Base-by-base conservation (phyloP, 2,797 vertebrate species). In the Sebastolobus alascanus region DNA sequence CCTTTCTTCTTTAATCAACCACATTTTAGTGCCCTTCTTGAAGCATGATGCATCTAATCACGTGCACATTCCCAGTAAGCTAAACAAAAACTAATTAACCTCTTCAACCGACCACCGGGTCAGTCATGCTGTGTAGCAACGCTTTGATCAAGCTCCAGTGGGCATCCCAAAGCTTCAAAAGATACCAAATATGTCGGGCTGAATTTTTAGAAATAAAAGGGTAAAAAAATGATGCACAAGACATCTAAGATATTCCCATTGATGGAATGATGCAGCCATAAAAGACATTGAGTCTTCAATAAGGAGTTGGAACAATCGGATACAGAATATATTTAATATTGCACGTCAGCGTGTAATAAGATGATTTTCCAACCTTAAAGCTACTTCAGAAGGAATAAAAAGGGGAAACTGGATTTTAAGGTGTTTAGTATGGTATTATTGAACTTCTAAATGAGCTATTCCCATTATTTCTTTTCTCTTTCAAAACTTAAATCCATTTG, bases 11-110 rank as follows among this genome's bases (percentile, higher is more conserved):
- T 38, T 16, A 58, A n/a, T 37, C 38, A 65, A 37, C 14, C 40
- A 22, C 46, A 63, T 68, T 56, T 60, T 12, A 27, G 63, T 27
- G 63, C 33, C 33, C 11, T 54, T 65, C 25, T 58, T 33, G 11
- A 77, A 77, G 29, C 40, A n/a, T 11, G 4, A 73, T 29, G 38
- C 55, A 43, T 66, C 22, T 13, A 14, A 63, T 58, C 58, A 40
- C 6, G 33, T 18, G 50, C 40, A 54, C 69, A 63, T 74, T 78
- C 37, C n/a, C 22, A 33, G 50, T 13, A 46, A 75, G 12, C 50
- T 20, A 65, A 68, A 71, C 33, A 72, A 60, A 59, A 83, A 58
- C 18, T 31, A 58, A 58, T 74, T 22, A 25, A 50, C 65, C 27
- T 12, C 9, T 27, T 12, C 43, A 12, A 50, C 27, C 27, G 9